Evolutionary conservation across 2,888 invertebrate genomes (phyloP), one percentile per base, ranked within the genome.

Genomic region (Formica aserva): DNA sequence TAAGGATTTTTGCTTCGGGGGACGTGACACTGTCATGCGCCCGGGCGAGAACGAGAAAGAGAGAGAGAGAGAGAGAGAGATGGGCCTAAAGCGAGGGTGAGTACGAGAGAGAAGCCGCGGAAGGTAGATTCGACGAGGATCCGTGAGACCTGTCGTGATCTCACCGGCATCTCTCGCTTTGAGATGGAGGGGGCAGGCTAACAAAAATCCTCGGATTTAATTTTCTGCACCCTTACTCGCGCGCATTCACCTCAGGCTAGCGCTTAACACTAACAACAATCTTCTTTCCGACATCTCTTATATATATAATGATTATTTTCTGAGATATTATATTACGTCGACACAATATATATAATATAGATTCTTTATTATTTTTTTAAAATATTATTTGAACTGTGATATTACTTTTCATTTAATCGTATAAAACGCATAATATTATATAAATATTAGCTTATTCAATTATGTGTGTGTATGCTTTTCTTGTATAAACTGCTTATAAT

Each of bases 11-110:
- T 90, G 94, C 94, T 91, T 88, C 83, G 86, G 92, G 94, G 92
- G 94, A 94, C 94, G 93, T 93, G 93, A 93, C 93, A 94, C 91
- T 93, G 93, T 93, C 93, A 92, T 91, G 92, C n/a, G 52, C 90
- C 80, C 55, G 82, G 85, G 78, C 88, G 85, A 85, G 89, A 86
- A 87, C 78, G 83, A 72, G 77, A 81, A 81, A 57, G 9, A 55
- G 52, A 55, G 69, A n/a, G 52, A 81, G 57, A 81, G 57, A 63
- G 74, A 71, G 41, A 60, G 62, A 67, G 32, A 35, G 57, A 52
- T 15, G 26, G 57, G 72, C 80, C 74, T 82, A 32, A 4, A 63
- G 85, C 72, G 78, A 75, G 81, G 75, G 63, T 62, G 69, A 83
- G 38, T 63, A 48, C 52, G 55, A 65, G 32, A 52, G 32, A 84